phyloP scores from a whole-genome alignment of 2,797 vertebrate genomes.

The Chelon auratus region DNA sequence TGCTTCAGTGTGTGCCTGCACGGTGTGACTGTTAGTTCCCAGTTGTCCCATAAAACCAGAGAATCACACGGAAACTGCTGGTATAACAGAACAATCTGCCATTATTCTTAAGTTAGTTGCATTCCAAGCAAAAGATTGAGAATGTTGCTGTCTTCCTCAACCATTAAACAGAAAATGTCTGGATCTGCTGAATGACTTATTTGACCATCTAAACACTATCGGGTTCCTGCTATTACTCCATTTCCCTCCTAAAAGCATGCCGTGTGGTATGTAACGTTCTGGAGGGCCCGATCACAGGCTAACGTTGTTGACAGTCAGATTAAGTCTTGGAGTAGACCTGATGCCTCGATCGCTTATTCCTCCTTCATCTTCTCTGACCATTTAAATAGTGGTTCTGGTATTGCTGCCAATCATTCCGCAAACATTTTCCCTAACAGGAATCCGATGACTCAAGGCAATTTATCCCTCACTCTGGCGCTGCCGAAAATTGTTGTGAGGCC shows the following conservation, averaged over 20 bases:
- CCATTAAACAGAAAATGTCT: constrained; percentile 45
- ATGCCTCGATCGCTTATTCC: constrained; percentile 58
- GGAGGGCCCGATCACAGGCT: constrained; percentile 53
- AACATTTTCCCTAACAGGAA: constrained; percentile 75
- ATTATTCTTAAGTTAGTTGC: constrained; percentile 37
- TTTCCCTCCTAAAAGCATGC: constrained; percentile 48
- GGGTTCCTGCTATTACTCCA: constrained; percentile 58
- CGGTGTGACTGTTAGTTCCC: constrained; percentile 33
- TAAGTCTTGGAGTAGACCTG: constrained; percentile 66
- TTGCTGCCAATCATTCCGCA: constrained; percentile 67
- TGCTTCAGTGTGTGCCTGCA: constrained; percentile 16
- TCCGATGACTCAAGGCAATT: constrained; percentile 73
- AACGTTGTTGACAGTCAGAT: constrained; percentile 73
- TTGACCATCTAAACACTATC: constrained; percentile 64
- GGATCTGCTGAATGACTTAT: constrained; percentile 50
- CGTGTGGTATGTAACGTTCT: constrained; percentile 38
- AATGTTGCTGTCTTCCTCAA: constrained; percentile 29
- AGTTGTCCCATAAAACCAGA: constrained; percentile 39
- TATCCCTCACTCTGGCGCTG: constrained; percentile 60
- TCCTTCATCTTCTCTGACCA: constrained; percentile 69
- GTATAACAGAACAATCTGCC: constrained; percentile 33
- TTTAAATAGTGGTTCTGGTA: constrained; percentile 74
- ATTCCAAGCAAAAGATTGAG: constrained; percentile 23
- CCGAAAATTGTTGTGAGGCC: constrained; percentile 60
- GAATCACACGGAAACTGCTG: constrained; percentile 40